Evolutionary conservation across 2,113 vertebrate genomes (phyloP).

Genomic region (Scatophagus argus): DNA sequence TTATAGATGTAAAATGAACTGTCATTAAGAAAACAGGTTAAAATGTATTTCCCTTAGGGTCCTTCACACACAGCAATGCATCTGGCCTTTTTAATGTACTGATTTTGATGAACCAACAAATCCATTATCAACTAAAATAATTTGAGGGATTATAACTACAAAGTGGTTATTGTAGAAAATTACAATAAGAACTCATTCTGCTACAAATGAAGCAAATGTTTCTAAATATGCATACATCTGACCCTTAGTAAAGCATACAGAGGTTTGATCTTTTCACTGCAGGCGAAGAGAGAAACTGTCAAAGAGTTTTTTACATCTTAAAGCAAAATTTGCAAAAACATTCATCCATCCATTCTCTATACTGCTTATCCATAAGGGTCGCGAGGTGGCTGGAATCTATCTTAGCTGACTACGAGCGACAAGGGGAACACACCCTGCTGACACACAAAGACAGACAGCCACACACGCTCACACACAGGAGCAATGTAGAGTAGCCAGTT

Average conservation of each 20-base stretch:
- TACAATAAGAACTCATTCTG: not conserved
- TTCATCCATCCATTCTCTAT: no score
- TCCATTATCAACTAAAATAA: no score
- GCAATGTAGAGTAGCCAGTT: no score
- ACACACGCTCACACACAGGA: no score
- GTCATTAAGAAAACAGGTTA: not conserved
- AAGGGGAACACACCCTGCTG: no score
- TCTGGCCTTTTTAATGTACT: not conserved
- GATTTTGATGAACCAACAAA: not conserved
- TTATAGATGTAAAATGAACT: no score
- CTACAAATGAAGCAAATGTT: not conserved
- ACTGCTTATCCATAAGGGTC: no score
- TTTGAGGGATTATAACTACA: no score
- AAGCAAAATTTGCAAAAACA: not conserved
- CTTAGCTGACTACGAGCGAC: no score
- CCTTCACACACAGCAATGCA: not conserved
- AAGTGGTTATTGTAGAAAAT: not conserved
- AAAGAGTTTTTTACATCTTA: not conserved
- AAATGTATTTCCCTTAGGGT: not conserved
- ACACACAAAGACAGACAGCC: not conserved
- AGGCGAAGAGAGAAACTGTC: not conserved
- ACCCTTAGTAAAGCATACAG: no score
- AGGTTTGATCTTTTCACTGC: not conserved
- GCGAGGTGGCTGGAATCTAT: no score
- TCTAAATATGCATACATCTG: not conserved